phyloP scores from a whole-genome alignment of 2,797 vertebrate genomes.

The Lophotriccus pileatus region DNA sequence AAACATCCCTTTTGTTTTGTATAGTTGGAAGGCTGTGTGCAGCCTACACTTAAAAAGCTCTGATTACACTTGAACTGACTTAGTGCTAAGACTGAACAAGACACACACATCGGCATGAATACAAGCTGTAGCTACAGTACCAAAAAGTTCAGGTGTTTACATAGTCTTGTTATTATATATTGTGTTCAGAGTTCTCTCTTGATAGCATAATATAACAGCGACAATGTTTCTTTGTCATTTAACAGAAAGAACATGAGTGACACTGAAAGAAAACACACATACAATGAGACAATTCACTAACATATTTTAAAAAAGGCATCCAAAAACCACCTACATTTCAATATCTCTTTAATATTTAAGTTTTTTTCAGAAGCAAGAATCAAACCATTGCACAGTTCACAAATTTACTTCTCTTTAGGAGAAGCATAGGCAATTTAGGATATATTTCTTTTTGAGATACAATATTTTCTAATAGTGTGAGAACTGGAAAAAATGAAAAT shows the following conservation, averaged over 20 bases:
- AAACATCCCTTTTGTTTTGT: not conserved
- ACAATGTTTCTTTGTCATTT: not conserved
- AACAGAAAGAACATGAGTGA: not conserved
- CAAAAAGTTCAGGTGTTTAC: not conserved
- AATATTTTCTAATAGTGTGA: not conserved
- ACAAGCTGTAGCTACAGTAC: not conserved
- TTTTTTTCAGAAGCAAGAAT: not conserved
- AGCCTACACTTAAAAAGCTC: not conserved
- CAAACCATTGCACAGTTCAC: not conserved
- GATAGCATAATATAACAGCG: not conserved
- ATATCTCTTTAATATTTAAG: not conserved
- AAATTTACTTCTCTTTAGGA: not conserved
- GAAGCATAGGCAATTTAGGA: not conserved
- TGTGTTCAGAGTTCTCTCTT: not conserved
- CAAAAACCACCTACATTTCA: not conserved
- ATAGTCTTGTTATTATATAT: not conserved
- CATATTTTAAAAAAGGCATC: not conserved
- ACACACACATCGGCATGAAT: accelerated
- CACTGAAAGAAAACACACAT: not conserved
- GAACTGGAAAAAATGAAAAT: not conserved
- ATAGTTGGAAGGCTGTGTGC: not conserved
- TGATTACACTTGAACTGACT: not conserved
- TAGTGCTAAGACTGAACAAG: not conserved
- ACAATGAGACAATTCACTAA: not conserved
- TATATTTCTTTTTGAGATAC: not conserved